These are phyloP conservation scores for Eristalis intricaria DNA, from an alignment of 2,888 invertebrate genomes.

Conservation along the genomic window DNA sequence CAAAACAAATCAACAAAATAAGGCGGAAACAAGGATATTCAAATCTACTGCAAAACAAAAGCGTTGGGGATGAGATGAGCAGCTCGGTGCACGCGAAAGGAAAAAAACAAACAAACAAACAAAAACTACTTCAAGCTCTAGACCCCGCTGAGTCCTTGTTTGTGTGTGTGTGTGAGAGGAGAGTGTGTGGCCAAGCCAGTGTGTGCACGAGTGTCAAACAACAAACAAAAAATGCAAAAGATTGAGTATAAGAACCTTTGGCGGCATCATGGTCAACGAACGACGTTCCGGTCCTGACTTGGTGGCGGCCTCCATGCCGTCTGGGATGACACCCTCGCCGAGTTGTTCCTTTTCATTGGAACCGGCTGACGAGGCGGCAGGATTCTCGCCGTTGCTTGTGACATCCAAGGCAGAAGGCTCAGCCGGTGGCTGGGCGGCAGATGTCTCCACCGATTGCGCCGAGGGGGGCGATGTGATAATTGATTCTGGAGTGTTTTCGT, in stretches of 20 bases:
- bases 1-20: neutral
- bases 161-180: neutral
- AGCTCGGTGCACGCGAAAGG: neutral
- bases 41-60: conserved; percentile 7
- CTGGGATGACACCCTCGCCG: conserved; percentile 72
- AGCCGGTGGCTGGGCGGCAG: conserved; percentile 43
- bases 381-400: conserved; percentile 28
- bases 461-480: conserved; percentile 70
- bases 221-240: neutral
- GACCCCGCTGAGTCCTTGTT: neutral
- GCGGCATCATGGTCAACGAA: conserved; percentile 76
- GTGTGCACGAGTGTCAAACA: too few species aligned
- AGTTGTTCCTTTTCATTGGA: conserved; percentile 77
- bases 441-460: conserved; percentile 58
- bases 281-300: conserved; percentile 77
- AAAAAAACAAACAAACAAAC: neutral
- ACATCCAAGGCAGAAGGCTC: neutral
- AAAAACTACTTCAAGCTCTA: neutral
- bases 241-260: conserved; percentile 77
- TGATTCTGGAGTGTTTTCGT: conserved; percentile 67
- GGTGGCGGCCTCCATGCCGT: conserved; percentile 63
- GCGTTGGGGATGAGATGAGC: neutral
- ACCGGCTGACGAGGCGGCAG: conserved; percentile 72
- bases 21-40: neutral
- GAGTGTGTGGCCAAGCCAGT: neutral